Evolutionary conservation across 2,113 vertebrate species (phyloP), one percentile per base, ranked within the genome.

Genomic region (Platysternon megacephalum): DNA sequence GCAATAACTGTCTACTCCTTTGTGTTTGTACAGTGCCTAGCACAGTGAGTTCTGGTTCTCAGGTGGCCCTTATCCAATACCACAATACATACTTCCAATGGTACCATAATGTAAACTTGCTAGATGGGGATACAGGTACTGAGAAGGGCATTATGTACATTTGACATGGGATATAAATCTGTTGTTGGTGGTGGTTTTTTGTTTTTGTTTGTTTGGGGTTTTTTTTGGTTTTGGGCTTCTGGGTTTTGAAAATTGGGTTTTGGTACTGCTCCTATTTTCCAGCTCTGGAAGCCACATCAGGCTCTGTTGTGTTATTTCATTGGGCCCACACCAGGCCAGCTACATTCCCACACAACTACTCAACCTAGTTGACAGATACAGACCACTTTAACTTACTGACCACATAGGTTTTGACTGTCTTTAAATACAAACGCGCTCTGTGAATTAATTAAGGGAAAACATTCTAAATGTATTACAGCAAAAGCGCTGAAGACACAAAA

Each of bases 171-270:
- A 42, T 82, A 42, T 55, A 42, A 11, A 52, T 14, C 9, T 89
- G 28, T 49, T 6, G 2, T 22, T 21, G 3, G 3, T 4, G 8
- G 53, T 7, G 53, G 21, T 55, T 21, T 53, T 52, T 17, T 22
- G 1, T 51, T 22, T 55, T 28, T n/a, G n/a, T n/a, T n/a, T n/a
- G n/a, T n/a, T 28, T 5, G 24, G 9, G 22, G 24, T 19, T 24
- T 28, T n/a, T n/a, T 16, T 76, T 6, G 42, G 12, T 6, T 42
- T 39, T 4, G 82, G 14, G n/a, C 48, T 28, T 10, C 32, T 2
- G 6, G 24, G 0, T 3, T 8, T 4, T 65, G 53, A 32, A 81
- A 52, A 12, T 28, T 56, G 51, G 80, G 22, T 19, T 0, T 0
- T 85, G 8, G 17, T 32, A 11, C 2, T 17, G 52, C 35, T n/a